Evolutionary conservation across 2,113 vertebrate species (phyloP).

Genomic region (Promerops cafer): DNA sequence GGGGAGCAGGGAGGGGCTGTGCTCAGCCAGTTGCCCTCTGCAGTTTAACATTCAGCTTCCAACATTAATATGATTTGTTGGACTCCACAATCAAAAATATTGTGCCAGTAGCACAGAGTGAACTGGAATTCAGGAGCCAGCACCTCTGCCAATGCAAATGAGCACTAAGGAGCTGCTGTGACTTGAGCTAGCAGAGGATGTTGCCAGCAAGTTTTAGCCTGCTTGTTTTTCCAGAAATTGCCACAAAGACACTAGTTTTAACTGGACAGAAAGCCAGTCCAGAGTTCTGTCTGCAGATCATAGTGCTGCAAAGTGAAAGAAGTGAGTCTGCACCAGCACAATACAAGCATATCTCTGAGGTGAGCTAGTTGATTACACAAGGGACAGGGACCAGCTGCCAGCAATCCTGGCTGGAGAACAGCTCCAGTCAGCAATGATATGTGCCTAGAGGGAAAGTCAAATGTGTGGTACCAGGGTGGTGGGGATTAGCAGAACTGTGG

Average conservation of each 20-base stretch:
- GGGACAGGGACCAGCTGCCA: slow-evolving; percentile 34
- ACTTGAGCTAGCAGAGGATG: background rate
- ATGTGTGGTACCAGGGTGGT: background rate
- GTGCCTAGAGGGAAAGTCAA: background rate
- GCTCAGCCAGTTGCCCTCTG: background rate
- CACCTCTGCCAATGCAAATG: background rate
- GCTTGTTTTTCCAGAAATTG: slow-evolving; percentile 25
- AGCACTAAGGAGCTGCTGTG: background rate
- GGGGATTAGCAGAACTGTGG: background rate
- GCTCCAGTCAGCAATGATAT: slow-evolving; percentile 18
- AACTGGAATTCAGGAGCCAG: background rate
- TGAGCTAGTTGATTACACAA: slow-evolving; percentile 67
- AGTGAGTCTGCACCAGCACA: slow-evolving; percentile 24
- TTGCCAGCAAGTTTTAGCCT: background rate
- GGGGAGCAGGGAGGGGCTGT: background rate
- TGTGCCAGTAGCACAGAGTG: background rate
- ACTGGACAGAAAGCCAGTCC: background rate
- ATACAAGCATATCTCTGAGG: slow-evolving; percentile 64
- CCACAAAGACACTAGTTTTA: slow-evolving; percentile 27
- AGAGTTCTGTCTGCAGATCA: background rate
- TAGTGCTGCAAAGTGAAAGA: background rate
- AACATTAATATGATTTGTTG: background rate
- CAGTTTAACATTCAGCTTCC: background rate
- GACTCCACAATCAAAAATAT: background rate
- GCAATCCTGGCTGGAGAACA: slow-evolving; percentile 42